Conservation (phyloP, 2,113 vertebrate species). For the Dascyllus trimaculatus region DNA sequence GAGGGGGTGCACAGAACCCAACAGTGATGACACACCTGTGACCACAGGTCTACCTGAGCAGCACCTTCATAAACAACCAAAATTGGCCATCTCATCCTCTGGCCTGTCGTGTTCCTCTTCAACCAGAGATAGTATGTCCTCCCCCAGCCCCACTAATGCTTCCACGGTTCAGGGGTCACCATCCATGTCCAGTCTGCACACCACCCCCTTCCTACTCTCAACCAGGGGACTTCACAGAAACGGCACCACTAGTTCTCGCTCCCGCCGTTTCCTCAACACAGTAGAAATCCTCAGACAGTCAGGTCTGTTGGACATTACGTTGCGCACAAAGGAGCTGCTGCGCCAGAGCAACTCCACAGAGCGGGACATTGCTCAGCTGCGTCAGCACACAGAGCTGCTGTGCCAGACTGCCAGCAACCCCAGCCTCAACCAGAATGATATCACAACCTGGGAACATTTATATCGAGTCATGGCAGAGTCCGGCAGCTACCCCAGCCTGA, state of each 20-base stretch:
- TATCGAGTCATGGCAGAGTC: conserved; percentile 77
- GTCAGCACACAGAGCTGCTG: conserved; percentile 79
- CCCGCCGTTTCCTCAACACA: conserved; percentile 81
- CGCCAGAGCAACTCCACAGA: conserved; percentile 74
- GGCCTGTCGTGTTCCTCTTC: conserved; percentile 26
- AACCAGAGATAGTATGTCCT: neutral
- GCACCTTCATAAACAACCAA: conserved; percentile 55
- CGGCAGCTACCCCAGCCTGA: conserved; percentile 70
- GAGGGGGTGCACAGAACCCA: conserved; percentile 71
- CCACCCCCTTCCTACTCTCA: conserved; percentile 28
- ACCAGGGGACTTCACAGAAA: conserved; percentile 35
- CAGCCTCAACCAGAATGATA: neutral
- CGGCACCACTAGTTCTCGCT: conserved; percentile 27
- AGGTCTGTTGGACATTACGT: conserved; percentile 81
- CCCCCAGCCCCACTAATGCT: conserved; percentile 32
- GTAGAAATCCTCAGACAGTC: conserved; percentile 80
- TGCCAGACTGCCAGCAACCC: conserved; percentile 65
- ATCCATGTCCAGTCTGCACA: conserved; percentile 47
- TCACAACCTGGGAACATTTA: conserved; percentile 60
- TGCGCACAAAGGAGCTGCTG: conserved; percentile 82
- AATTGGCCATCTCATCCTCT: conserved; percentile 12
- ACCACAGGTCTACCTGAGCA: conserved; percentile 27
- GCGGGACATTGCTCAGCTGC: conserved; percentile 76
- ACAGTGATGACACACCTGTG: conserved; percentile 42
- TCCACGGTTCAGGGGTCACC: conserved; percentile 40